phyloP scores from a whole-genome alignment of 2,113 vertebrate species.

The Nothobranchius furzeri region DNA sequence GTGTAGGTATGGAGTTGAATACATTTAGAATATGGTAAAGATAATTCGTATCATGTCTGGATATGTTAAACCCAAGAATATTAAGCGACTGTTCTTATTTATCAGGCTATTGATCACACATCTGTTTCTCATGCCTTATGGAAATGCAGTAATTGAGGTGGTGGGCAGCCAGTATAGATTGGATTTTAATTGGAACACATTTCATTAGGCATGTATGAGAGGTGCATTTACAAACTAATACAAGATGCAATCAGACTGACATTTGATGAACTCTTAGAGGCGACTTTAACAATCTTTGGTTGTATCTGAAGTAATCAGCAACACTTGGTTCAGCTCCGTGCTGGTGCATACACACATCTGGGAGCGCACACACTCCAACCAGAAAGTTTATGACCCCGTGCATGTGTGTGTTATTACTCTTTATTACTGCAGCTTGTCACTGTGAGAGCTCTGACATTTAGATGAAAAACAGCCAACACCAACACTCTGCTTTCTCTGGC shows the following conservation, averaged over 20 bases:
- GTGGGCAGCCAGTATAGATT: neutral
- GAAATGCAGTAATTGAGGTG: neutral
- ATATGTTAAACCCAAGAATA: too few species aligned
- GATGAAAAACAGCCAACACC: slow-evolving; percentile 33
- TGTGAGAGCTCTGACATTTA: slow-evolving; percentile 61
- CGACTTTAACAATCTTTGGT: slow-evolving; percentile 30
- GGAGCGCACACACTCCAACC: slow-evolving; percentile 9
- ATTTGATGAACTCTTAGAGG: slow-evolving; percentile 23
- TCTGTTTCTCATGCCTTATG: neutral
- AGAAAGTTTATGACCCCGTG: slow-evolving; percentile 26
- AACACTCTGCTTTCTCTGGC: slow-evolving; percentile 31
- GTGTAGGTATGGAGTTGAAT: too few species aligned
- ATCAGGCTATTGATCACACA: neutral
- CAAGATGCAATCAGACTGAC: slow-evolving; percentile 21
- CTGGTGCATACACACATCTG: neutral
- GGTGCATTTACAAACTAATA: slow-evolving; percentile 6
- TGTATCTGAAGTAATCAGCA: slow-evolving; percentile 30
- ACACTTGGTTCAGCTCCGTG: slow-evolving; percentile 3
- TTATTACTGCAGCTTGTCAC: slow-evolving; percentile 47
- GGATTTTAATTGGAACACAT: slow-evolving; percentile 11
- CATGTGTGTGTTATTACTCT: slow-evolving; percentile 30
- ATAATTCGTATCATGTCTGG: too few species aligned
- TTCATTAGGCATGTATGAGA: slow-evolving; percentile 5
- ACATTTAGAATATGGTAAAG: too few species aligned
- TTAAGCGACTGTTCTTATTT: too few species aligned